These are phyloP conservation scores for Microcebus ravelobensis DNA, from an alignment of 2,113 vertebrate genomes.

Conservation along the genomic window DNA sequence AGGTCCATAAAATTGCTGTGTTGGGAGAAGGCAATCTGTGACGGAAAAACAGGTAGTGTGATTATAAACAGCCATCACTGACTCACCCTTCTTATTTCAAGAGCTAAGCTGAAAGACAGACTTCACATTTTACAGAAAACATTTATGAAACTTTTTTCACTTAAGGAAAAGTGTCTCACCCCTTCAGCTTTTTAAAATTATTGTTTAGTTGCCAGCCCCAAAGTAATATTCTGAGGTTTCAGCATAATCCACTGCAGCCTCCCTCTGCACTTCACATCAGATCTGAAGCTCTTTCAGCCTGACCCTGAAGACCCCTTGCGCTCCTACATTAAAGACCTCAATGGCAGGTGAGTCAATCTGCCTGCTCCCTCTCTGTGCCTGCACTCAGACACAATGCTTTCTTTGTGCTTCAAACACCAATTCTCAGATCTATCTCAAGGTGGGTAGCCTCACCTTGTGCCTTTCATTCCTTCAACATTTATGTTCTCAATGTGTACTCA, in stretches of 20 bases:
- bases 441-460: neutral
- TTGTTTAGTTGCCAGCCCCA: neutral
- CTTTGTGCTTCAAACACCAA: neutral
- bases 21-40: constrained; percentile 98
- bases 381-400: neutral
- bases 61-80: constrained; percentile 40
- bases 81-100: neutral
- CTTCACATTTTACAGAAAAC: neutral
- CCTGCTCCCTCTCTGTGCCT: neutral
- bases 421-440: neutral
- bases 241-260: neutral
- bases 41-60: constrained; percentile 74
- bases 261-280: neutral
- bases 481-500: neutral
- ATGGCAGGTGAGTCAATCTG: neutral
- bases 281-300: neutral
- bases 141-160: neutral
- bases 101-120: neutral
- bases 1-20: constrained; percentile 99
- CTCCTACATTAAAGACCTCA: neutral
- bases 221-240: neutral
- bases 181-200: neutral
- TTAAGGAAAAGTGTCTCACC: neutral
- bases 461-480: neutral
- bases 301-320: neutral